These are phyloP conservation scores for Larimichthys crocea DNA, from an alignment of 2,113 vertebrate species.

Conservation along the genomic window DNA sequence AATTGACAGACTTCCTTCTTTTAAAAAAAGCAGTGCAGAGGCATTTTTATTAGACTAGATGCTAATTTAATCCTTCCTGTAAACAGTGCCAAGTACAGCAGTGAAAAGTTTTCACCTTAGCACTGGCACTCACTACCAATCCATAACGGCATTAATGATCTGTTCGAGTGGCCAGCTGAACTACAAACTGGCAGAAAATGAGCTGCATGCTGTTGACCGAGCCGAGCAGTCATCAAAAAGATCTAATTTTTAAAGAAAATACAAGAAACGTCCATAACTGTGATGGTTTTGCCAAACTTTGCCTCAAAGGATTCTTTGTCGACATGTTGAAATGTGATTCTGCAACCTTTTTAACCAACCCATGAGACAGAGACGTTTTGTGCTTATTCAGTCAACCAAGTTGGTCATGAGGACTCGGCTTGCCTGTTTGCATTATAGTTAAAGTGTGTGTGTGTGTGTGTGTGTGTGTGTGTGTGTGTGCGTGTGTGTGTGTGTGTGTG, in stretches of 20 bases:
- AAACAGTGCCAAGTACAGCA: background rate
- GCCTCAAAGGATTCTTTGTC: conserved; percentile 39
- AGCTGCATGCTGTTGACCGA: background rate
- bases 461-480: conserved; percentile 31
- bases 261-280: background rate
- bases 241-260: background rate
- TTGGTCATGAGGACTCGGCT: conserved; percentile 31
- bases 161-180: background rate
- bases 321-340: conserved; percentile 42
- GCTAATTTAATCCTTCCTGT: conserved; percentile 1
- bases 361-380: conserved; percentile 41
- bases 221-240: conserved; percentile 14
- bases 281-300: background rate
- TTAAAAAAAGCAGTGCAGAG: background rate
- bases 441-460: conserved; percentile 44
- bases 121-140: background rate
- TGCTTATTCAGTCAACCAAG: conserved; percentile 44
- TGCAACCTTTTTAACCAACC: conserved; percentile 36
- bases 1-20: background rate
- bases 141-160: background rate
- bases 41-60: background rate
- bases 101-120: background rate
- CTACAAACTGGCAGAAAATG: background rate
- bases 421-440: conserved; percentile 27
- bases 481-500: conserved; percentile 43